A percentile compares a stretch with the other conserved stretches of the same genome.
phyloP scores from a whole-genome alignment of 2,888 invertebrate genomes.

The Philonicus albiceps region DNA sequence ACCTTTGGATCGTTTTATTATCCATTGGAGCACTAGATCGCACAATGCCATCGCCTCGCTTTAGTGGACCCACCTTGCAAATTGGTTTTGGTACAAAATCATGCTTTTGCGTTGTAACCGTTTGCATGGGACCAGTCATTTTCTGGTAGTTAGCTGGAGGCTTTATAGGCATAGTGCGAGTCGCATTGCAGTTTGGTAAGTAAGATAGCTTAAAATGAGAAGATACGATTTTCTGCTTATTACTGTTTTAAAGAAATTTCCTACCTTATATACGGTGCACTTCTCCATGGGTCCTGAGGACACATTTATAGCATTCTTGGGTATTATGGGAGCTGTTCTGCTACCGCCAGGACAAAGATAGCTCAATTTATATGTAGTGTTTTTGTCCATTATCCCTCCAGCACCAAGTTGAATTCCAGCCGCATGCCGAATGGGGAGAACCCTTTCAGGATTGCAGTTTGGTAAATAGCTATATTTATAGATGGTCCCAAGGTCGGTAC shows the following conservation, averaged over 20 bases:
- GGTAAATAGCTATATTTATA: constrained; percentile 61
- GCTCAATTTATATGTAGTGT: constrained; percentile 52
- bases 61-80: constrained; percentile 56
- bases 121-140: constrained; percentile 75
- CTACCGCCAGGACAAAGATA: neutral
- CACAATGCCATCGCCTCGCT: constrained; percentile 55
- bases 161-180: constrained; percentile 67
- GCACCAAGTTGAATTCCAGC: constrained; percentile 56
- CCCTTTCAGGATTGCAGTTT: constrained; percentile 55
- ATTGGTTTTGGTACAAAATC: constrained; percentile 74
- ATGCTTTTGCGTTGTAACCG: constrained; percentile 76
- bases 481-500: constrained; percentile 56
- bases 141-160: constrained; percentile 69
- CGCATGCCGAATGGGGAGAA: constrained; percentile 53
- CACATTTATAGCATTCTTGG: neutral
- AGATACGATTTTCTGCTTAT: neutral
- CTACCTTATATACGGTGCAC: constrained; percentile 59
- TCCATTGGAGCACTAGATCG: constrained; percentile 57
- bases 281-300: constrained; percentile 49
- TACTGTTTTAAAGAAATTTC: neutral
- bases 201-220: constrained; percentile 64
- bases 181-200: constrained; percentile 67
- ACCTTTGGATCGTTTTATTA: constrained; percentile 58
- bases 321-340: neutral
- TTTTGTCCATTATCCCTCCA: constrained; percentile 33